Evolutionary conservation across 2,797 vertebrate species (phyloP).

Genomic region (Buphagus erythrorhynchus): DNA sequence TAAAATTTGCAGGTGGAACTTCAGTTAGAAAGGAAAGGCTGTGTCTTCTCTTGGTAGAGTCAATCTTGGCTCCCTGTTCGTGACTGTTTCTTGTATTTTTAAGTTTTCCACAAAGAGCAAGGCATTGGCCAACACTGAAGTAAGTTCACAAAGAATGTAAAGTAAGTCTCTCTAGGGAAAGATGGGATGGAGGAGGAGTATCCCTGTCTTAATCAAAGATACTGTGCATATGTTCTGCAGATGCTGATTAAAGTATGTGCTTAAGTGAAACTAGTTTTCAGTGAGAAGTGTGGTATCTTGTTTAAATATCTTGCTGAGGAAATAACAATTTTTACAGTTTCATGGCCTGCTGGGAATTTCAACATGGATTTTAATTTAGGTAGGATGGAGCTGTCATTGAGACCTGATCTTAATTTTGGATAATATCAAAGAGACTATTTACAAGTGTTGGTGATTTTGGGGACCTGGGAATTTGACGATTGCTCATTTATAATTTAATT

Average conservation of each 20-base stretch:
- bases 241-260: neutral
- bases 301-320: neutral
- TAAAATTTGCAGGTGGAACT: neutral
- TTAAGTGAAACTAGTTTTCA: neutral
- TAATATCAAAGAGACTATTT: neutral
- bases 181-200: neutral
- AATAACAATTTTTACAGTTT: neutral
- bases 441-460: neutral
- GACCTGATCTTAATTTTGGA: neutral
- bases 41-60: neutral
- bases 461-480: neutral
- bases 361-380: neutral
- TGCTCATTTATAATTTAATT: neutral
- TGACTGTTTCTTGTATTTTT: neutral
- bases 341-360: neutral
- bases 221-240: neutral
- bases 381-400: neutral
- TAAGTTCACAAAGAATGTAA: neutral
- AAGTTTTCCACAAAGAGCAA: neutral
- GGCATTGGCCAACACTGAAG: neutral
- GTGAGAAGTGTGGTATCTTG: neutral
- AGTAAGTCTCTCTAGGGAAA: neutral
- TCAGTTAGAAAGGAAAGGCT: neutral
- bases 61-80: neutral
- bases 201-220: neutral